Base-by-base conservation (phyloP, 1,140 invertebrate genomes). In the Brachionus angularis region DNA sequence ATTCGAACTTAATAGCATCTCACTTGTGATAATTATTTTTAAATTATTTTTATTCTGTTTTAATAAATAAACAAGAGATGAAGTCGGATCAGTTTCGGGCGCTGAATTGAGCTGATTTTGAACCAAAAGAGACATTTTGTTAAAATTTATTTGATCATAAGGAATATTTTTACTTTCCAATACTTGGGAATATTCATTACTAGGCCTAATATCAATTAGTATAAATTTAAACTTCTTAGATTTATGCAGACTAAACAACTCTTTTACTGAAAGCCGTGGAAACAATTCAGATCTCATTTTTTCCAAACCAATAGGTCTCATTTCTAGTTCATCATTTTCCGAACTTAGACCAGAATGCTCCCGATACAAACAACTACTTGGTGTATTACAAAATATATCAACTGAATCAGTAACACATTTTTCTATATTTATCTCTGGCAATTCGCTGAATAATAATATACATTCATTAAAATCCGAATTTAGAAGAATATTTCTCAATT, bases 371-470 rank as follows among this genome's bases (percentile, higher is more conserved):
- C 93, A 89, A 81, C 91, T 94, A 72, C 87, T 87, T 1, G 93
- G 93, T 0, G 93, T 95, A 55, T 80, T 86, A 74, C 88, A 86
- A 77, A 90, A 94, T 82, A 94, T 90, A 72, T 86, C 85, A 74
- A 89, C 88, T 0, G 93, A 93, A 80, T 92, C 89, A 80, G 86
- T 87, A 0, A 96, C 91, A 83, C 91, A 94, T 72, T 86, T 85
- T 77, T 96, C 91, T 75, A 97, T 96, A 75, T 95, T 91, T 69
- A 96, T 91, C 81, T 96, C 85, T n/a, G 94, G 95, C 78, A 98
- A 85, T 84, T 97, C 93, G 39, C 93, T 96, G 82, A 97, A 98
- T 10, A 97, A 82, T 36, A 97, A 81, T 74, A 98, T 97, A 77
- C 94, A 97, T 77, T 98, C 95, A 78, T 98, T 97, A 79, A 97